These are phyloP conservation scores for Chrysemys picta DNA, from an alignment of 2,113 vertebrate genomes.

Conservation along the genomic window DNA sequence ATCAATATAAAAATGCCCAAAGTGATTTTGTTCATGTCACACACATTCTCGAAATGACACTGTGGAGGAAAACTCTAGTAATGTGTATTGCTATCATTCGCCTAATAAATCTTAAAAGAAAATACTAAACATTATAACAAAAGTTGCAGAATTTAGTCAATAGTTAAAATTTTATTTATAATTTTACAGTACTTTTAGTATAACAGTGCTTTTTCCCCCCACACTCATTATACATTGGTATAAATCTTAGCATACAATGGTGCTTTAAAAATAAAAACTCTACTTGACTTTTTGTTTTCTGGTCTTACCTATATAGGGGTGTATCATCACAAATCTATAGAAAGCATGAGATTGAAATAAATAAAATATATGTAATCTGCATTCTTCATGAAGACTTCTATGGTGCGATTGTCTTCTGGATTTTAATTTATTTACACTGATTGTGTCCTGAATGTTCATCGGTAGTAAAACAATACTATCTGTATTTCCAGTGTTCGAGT, in stretches of 20 bases:
- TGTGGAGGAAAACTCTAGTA: neutral
- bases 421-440: slow-evolving; percentile 29
- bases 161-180: slow-evolving; percentile 71
- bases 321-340: slow-evolving; percentile 43
- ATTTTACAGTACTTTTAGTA: slow-evolving; percentile 50
- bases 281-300: slow-evolving; percentile 29
- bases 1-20: neutral
- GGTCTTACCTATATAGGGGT: slow-evolving; percentile 36
- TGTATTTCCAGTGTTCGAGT: slow-evolving; percentile 20
- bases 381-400: slow-evolving; percentile 2
- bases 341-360: slow-evolving; percentile 39
- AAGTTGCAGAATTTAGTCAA: slow-evolving; percentile 54
- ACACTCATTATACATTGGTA: slow-evolving; percentile 37
- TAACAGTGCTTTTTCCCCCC: slow-evolving; percentile 45
- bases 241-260: slow-evolving; percentile 38
- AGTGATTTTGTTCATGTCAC: neutral
- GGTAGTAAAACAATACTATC: slow-evolving; percentile 37
- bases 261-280: slow-evolving; percentile 43
- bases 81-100: neutral
- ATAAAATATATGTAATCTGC: slow-evolving; percentile 7
- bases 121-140: slow-evolving; percentile 48
- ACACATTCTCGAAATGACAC: neutral
- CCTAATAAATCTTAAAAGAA: slow-evolving; percentile 7
- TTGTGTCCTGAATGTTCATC: slow-evolving; percentile 51
- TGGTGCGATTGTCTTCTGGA: slow-evolving; percentile 17